Evolutionary conservation across 2,888 invertebrate genomes (phyloP).

Genomic region (Clusia tigrina): DNA sequence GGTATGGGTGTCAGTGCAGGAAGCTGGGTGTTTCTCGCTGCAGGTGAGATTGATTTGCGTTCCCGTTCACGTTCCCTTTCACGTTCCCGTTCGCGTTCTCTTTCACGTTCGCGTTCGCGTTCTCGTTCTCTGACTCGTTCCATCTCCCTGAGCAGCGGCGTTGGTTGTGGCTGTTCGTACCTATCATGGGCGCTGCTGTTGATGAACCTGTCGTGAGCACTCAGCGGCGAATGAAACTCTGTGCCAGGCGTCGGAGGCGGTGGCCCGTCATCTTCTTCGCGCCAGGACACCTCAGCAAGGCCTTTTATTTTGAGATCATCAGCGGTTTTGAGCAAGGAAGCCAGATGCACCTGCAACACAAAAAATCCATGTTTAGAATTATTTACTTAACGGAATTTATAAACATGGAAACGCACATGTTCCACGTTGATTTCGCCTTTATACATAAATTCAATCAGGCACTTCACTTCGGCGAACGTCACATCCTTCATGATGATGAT

Average conservation of each 20-base stretch:
- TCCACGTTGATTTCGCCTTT: slow-evolving; percentile 95
- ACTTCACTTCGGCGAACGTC: slow-evolving; percentile 87
- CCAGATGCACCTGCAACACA: slow-evolving; percentile 78
- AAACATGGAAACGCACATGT: slow-evolving; percentile 78
- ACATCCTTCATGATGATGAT: slow-evolving; percentile 90
- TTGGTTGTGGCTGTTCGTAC: slow-evolving; percentile 23
- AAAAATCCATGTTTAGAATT: slow-evolving; percentile 6
- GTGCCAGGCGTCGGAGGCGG: slow-evolving; percentile 50
- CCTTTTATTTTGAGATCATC: slow-evolving; percentile 93
- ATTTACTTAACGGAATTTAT: neutral
- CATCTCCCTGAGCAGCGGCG: slow-evolving; percentile 5
- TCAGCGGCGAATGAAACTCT: slow-evolving; percentile 53
- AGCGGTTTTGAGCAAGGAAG: slow-evolving; percentile 88
- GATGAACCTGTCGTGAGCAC: slow-evolving; percentile 38
- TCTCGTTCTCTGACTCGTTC: slow-evolving; percentile 36
- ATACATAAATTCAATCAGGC: slow-evolving; percentile 93
- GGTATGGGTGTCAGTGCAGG: slow-evolving; percentile 58
- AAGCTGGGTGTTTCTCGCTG: slow-evolving; percentile 38
- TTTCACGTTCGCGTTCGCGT: slow-evolving; percentile 30
- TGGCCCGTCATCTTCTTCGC: slow-evolving; percentile 68
- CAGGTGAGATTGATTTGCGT: slow-evolving; percentile 47
- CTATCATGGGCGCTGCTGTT: slow-evolving; percentile 18
- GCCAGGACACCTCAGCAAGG: slow-evolving; percentile 88
- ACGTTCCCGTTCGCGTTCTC: slow-evolving; percentile 37
- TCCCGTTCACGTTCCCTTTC: slow-evolving; percentile 33